A percentile compares a stretch with the other conserved stretches of the same genome.
Evolutionary conservation across 2,888 invertebrate species (phyloP).

Genomic region (Andrena dorsata): DNA sequence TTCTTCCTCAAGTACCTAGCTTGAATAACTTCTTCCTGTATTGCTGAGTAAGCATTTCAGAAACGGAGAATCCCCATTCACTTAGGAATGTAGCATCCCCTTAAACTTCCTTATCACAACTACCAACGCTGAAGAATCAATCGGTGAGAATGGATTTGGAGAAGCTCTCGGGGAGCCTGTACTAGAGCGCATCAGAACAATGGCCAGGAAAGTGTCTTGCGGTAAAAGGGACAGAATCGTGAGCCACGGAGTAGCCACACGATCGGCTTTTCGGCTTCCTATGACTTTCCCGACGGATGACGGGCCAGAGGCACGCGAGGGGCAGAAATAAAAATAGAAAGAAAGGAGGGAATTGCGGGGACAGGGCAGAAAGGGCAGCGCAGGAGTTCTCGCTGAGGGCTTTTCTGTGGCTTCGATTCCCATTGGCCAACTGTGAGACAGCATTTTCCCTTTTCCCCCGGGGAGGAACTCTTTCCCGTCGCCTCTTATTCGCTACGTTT

Average conservation of each 20-base stretch:
- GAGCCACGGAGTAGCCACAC: slow-evolving; percentile 15
- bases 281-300: slow-evolving; percentile 36
- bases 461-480: slow-evolving; percentile 25
- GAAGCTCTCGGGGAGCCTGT: neutral
- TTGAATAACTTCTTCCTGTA: too few relatives aligned
- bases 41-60: too few relatives aligned
- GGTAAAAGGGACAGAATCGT: slow-evolving; percentile 18
- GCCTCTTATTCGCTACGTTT: slow-evolving; percentile 39
- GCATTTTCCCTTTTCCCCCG: slow-evolving; percentile 56
- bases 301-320: slow-evolving; percentile 6
- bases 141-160: neutral
- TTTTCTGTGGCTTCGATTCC: slow-evolving; percentile 72
- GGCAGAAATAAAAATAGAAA: slow-evolving; percentile 35
- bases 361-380: slow-evolving; percentile 47
- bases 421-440: slow-evolving; percentile 62
- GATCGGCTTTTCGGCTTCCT: slow-evolving; percentile 59
- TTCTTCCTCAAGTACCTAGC: too few relatives aligned
- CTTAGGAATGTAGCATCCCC: too few relatives aligned
- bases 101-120: neutral
- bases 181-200: neutral
- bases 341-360: slow-evolving; percentile 38
- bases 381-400: slow-evolving; percentile 54
- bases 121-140: neutral
- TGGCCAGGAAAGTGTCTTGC: neutral
- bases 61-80: too few relatives aligned